Conservation (phyloP, 2,113 vertebrate species). For the Machaerirhynchus nigripectus region DNA sequence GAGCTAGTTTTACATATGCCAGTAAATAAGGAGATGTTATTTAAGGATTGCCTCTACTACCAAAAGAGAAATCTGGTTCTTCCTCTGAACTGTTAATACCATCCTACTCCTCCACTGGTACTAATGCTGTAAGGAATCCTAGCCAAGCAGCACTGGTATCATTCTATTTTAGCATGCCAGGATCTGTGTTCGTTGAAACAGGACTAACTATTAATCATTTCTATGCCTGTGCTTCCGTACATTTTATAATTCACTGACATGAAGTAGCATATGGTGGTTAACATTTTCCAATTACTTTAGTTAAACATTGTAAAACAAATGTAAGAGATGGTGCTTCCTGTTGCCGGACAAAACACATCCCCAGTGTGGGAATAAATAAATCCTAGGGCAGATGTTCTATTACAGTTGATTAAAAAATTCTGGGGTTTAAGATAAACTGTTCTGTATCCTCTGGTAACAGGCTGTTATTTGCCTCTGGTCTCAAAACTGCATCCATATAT, state of each 20-base stretch:
- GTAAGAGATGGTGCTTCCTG: background rate
- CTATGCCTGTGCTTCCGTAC: background rate
- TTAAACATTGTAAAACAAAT: background rate
- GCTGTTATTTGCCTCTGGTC: background rate
- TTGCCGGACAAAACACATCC: background rate
- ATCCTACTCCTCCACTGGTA: background rate
- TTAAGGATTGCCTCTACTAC: background rate
- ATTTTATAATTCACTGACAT: background rate
- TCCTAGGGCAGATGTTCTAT: background rate
- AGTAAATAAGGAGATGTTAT: background rate
- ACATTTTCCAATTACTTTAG: slow-evolving; percentile 32
- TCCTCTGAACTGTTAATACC: background rate
- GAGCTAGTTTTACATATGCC: background rate
- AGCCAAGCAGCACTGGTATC: background rate
- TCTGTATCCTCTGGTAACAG: background rate
- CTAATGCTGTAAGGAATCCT: background rate
- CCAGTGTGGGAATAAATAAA: background rate
- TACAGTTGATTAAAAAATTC: background rate
- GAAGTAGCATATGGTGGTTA: background rate
- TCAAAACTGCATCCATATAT: background rate
- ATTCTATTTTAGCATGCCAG: background rate
- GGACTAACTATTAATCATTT: background rate
- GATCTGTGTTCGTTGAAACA: background rate
- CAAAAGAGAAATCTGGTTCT: background rate
- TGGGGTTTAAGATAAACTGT: background rate